Evolutionary conservation across 2,888 invertebrate species (phyloP), one percentile per base, ranked within the genome.

Genomic region (Drosophila nigritarsus): DNA sequence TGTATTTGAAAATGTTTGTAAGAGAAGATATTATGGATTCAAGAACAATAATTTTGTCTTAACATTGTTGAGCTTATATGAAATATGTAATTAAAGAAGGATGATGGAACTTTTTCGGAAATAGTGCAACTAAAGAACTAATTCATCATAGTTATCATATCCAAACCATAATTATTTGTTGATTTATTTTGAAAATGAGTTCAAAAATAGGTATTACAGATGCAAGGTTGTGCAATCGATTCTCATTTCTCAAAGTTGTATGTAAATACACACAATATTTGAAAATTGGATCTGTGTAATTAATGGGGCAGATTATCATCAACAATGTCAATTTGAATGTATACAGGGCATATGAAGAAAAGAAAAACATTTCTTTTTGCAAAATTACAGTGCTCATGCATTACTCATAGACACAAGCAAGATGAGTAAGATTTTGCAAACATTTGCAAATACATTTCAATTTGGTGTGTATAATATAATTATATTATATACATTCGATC

Each of bases 321-420:
- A 27, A 27, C 13, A 29, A n/a, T 18, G 7, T n/a, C 7, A 15
- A 15, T 32, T 18, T 18, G 3, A 6, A 51, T 20, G 18, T 20
- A 8, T 15, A 20, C 18, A 34, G 32, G 18, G 50, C n/a, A 61
- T 30, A 8, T 9, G 11, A 45, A 7, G 2, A 7, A 15, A 2
- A 45, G 20, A 45, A 45, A 27, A 11, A 13, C 7, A 29, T 36
- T 45, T 36, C 7, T 11, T 36, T 45, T 18, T 15, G 13, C 13
- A 36, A 29, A 63, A 51, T 50, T 38, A 24, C 55, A 61, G 63
- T 58, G 36, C 18, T 50, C 34, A 36, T 48, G 61, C 48, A 77
- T 84, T 80, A 75, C 74, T 82, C 82, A 82, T 60, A 38, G 38
- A 27, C 30, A 24, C 11, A 58, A 27, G 6, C 11, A 13, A 48